phyloP scores from a whole-genome alignment of 2,888 invertebrate species.

The Gerosis bhagava region DNA sequence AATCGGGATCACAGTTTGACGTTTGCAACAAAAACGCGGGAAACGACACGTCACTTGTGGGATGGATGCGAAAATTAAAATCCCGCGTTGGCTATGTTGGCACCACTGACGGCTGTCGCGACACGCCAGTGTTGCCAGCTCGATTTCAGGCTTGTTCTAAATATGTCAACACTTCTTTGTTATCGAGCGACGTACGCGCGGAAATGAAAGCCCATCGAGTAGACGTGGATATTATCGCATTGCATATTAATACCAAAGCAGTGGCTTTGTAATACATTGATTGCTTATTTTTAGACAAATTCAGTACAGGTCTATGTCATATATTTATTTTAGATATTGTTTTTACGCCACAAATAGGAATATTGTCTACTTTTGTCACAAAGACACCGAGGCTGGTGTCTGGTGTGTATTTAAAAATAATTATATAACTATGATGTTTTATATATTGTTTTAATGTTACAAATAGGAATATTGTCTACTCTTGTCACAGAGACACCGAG shows the following conservation, averaged over 20 bases:
- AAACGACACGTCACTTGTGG: slow-evolving; percentile 53
- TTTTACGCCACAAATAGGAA: no score
- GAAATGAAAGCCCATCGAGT: slow-evolving; percentile 79
- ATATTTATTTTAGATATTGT: neutral
- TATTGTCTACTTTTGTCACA: no score
- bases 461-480: no score
- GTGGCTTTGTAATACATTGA: slow-evolving; percentile 42
- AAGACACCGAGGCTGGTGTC: no score
- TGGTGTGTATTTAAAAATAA: no score
- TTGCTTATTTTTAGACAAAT: neutral
- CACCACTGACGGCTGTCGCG: slow-evolving; percentile 72
- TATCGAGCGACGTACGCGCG: slow-evolving; percentile 74
- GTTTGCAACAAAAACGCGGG: slow-evolving; percentile 64
- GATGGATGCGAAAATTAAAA: slow-evolving; percentile 80
- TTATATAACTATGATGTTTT: no score
- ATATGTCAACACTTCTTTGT: slow-evolving; percentile 81
- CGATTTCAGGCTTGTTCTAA: slow-evolving; percentile 82
- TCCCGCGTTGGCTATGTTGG: slow-evolving; percentile 62
- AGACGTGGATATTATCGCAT: slow-evolving; percentile 69
- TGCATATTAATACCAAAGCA: slow-evolving; percentile 59
- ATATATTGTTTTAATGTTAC: no score
- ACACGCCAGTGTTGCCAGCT: slow-evolving; percentile 50
- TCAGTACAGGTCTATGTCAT: no score
- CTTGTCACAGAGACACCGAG: no score
- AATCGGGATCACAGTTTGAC: slow-evolving; percentile 62